phyloP scores from a whole-genome alignment of 2,113 vertebrate species.

The Paradoxurus hermaphroditus region DNA sequence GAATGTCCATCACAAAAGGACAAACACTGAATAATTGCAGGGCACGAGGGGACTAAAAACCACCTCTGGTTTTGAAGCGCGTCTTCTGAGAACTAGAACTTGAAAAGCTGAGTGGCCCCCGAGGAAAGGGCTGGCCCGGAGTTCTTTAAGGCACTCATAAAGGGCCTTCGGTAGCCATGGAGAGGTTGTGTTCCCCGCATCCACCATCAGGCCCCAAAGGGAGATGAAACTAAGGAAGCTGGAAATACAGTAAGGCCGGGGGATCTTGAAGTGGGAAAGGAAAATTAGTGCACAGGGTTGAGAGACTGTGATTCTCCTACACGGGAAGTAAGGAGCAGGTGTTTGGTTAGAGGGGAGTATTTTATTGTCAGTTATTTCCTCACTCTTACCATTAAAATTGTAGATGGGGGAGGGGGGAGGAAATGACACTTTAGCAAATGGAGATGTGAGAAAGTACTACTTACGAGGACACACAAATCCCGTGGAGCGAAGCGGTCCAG shows the following conservation, averaged over 20 bases:
- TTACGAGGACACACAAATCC: background rate
- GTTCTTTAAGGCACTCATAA: background rate
- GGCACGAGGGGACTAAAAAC: background rate
- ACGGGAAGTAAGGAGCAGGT: conserved; percentile 46
- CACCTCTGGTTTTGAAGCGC: background rate
- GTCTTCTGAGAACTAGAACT: background rate
- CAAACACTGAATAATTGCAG: too few species aligned
- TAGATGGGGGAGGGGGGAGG: background rate
- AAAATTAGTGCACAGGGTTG: background rate
- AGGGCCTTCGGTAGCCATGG: accelerated
- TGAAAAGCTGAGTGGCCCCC: background rate
- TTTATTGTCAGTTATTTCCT: conserved; percentile 59
- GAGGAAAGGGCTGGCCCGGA: background rate
- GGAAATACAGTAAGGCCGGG: background rate
- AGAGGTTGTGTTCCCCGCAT: too few species aligned
- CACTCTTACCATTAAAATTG: conserved; percentile 32
- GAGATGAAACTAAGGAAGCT: background rate
- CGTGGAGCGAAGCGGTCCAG: background rate
- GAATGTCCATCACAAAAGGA: background rate
- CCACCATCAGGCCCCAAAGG: background rate
- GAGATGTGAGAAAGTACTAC: conserved; percentile 52
- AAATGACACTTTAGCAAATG: conserved; percentile 62
- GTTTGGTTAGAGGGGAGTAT: conserved; percentile 21
- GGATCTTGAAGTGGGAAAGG: background rate
- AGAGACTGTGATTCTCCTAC: background rate